Conservation (phyloP, 1,140 invertebrate genomes). For the Lordiphosa collinella region DNA sequence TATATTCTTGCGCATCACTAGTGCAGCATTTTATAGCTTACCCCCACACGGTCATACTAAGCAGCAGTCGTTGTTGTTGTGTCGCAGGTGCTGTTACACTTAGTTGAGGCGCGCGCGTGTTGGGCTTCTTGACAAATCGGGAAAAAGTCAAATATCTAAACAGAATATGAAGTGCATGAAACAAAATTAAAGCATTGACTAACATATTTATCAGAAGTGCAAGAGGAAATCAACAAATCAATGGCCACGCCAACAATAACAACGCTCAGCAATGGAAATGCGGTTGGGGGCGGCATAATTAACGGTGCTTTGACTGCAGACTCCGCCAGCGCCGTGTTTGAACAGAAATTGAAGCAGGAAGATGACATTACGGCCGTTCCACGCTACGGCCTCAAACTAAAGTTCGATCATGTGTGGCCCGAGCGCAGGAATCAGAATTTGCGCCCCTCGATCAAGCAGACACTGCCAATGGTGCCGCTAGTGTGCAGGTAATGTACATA, state of each 20-base stretch:
- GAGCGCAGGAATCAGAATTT: constrained; percentile 86
- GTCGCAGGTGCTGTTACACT: no score
- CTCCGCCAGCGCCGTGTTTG: constrained; percentile 67
- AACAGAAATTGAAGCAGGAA: constrained; percentile 49
- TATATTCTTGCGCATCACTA: no score
- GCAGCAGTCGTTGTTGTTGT: no score
- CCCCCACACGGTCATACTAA: no score
- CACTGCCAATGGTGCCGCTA: constrained; percentile 74
- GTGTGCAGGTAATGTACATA: constrained; percentile 62
- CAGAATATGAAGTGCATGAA: neutral
- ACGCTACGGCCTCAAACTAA: constrained; percentile 86
- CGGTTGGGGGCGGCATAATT: neutral
- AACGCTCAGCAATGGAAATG: constrained; percentile 33
- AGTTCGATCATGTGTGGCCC: constrained; percentile 87
- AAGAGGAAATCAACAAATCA: constrained; percentile 13
- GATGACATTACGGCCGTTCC: constrained; percentile 79
- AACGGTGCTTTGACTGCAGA: constrained; percentile 33
- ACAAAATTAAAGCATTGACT: neutral
- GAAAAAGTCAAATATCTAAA: neutral
- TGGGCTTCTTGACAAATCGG: no score
- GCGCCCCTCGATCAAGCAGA: constrained; percentile 84
- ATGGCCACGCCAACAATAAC: constrained; percentile 35
- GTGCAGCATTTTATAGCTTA: no score
- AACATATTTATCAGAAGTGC: constrained; percentile 16
- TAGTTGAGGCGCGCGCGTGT: no score